Evolutionary conservation across 2,797 vertebrate genomes (phyloP), one percentile per base, ranked within the genome.

Genomic region (Sebastes minor): DNA sequence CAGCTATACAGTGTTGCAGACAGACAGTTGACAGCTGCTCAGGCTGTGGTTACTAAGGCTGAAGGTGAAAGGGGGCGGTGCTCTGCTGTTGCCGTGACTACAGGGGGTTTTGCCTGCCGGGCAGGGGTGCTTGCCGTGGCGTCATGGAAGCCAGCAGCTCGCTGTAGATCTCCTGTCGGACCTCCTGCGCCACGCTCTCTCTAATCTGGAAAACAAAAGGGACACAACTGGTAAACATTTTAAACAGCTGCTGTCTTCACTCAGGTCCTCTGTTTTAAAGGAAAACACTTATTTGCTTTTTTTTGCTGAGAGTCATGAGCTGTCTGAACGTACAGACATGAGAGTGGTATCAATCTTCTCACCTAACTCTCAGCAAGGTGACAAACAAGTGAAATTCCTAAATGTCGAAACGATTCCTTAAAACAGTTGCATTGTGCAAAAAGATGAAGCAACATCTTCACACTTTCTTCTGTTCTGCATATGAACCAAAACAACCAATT

Each of bases 101-200:
- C 81, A 86, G 56, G 4, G 81, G 87, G 2, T 81, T 85, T 30
- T 94, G 87, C 61, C 74, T 83, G n/a, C 87, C 2, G 0, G 85
- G 71, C 2, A 77, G 76, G 18, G 95, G 86, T 22, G 95, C 92
- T 82, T 89, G 94, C 85, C 69, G 94, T 20, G 97, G 94, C 1
- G 97, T 96, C 46, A 97, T 95, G 18, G 97, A 96, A 77, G 97
- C 96, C 86, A 98, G 92, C 77, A 99, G 95, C 86, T 98, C 97
- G 75, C 95, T 97, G 91, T 97, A 96, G 84, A 99, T 97, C 95
- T 99, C 97, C 88, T 96, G 94, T 85, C 97, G 95, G 89, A 99
- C 97, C 92, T 99, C 98, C 53, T 97, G 96, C 25, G 96, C 96
- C 81, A 99, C 95, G 46, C 96, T 98, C 76, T 97, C 96, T 89